Evolutionary conservation across 1,140 invertebrate species (phyloP).

Genomic region (Homalodisca vitripennis): DNA sequence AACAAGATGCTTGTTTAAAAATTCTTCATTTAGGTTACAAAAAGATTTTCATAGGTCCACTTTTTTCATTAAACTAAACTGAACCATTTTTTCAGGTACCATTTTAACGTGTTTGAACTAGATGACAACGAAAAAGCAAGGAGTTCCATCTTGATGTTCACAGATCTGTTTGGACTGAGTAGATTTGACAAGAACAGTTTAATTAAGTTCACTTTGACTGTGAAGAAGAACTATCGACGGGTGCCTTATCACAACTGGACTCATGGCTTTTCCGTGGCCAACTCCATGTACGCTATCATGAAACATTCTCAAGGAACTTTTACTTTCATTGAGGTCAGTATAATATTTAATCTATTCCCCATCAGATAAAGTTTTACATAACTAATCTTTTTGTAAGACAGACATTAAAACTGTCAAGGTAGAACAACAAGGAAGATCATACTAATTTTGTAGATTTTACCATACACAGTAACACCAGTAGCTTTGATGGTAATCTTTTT

Average conservation of each 20-base stretch:
- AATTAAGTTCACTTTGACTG: slow-evolving; percentile 73
- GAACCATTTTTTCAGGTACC: slow-evolving; percentile 61
- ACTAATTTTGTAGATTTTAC: too few species aligned
- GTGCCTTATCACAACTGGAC: slow-evolving; percentile 87
- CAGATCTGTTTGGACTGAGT: slow-evolving; percentile 63
- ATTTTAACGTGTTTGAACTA: slow-evolving; percentile 68
- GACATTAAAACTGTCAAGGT: too few species aligned
- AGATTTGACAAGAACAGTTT: slow-evolving; percentile 62
- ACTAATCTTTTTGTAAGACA: too few species aligned
- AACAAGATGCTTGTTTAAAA: slow-evolving; percentile 3
- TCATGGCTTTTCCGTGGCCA: slow-evolving; percentile 82
- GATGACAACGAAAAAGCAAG: slow-evolving; percentile 67
- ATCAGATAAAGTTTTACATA: too few species aligned
- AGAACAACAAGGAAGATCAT: too few species aligned
- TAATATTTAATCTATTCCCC: too few species aligned
- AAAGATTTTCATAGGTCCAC: too few species aligned
- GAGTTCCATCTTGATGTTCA: slow-evolving; percentile 75
- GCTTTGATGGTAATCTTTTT: too few species aligned
- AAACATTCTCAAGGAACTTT: slow-evolving; percentile 59
- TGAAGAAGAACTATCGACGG: slow-evolving; percentile 77
- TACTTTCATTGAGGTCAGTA: slow-evolving; percentile 57
- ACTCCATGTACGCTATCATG: slow-evolving; percentile 76
- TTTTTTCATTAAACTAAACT: too few species aligned
- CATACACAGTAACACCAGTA: too few species aligned
- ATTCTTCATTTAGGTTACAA: slow-evolving; percentile 3